Base-by-base conservation (phyloP, 1,140 invertebrate species). In the Pogonomyrmex californicus region DNA sequence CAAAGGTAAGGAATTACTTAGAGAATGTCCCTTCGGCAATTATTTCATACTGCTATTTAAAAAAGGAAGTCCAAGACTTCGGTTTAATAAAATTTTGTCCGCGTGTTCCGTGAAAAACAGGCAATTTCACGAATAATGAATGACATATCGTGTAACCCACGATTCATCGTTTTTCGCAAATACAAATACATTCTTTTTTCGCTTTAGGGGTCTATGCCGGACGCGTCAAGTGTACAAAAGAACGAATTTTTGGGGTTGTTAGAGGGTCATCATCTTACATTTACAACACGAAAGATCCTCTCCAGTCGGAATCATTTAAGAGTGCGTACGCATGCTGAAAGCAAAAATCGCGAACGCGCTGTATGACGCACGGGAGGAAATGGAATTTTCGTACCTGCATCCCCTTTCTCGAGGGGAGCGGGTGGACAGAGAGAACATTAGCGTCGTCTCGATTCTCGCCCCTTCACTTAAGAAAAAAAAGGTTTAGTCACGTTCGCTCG, bases 401-500 rank as follows among this genome's bases (percentile, higher is more conserved):
- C 88, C 90, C 88, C 79, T 76, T 86, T 63, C 30, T 70, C 41
- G 58, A 17, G 23, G 36, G 23, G 41, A 56, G 38, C 47, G 68
- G 33, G 10, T 38, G 58, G 41, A 60, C 63, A 73, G 73, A 76
- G 49, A 73, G 79, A 87, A 70, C 86, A 89, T 88, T 93, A 93
- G 88, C 91, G 75, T 78, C 88, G 91, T 93, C 79, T 81, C 89
- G 90, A 91, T 91, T 93, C 92, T 92, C 87, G 90, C 87, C 89
- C 86, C 49, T 87, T 86, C 83, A 68, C 86, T 38, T 44, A 4
- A 56, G 23, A 36, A 23, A 56, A 65, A 92, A 93, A 91, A 92
- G 91, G 91, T 93, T 93, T 92, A 93, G 93, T 93, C 93, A 94
- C 92, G 93, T 93, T 93, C 93, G 88, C 79, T 90, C 86, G 87